phyloP scores from a whole-genome alignment of 2,888 invertebrate species.

The Molanna angustata region DNA sequence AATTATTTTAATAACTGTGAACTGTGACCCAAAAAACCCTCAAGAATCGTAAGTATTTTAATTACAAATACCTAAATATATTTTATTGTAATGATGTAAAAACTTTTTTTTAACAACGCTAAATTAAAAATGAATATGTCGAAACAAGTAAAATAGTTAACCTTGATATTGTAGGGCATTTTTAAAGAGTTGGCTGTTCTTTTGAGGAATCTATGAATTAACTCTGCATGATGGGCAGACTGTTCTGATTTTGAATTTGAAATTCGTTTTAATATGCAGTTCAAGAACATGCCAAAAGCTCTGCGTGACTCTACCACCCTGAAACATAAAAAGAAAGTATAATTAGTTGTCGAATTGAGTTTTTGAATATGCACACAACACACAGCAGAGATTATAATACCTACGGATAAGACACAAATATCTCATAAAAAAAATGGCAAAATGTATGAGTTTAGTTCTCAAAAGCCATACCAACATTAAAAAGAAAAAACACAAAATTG shows the following conservation, averaged over 20 bases:
- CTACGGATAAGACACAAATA: too few species aligned
- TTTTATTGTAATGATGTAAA: neutral
- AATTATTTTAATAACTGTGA: too few species aligned
- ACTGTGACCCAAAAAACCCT: too few species aligned
- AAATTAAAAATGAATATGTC: neutral
- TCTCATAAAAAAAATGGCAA: too few species aligned
- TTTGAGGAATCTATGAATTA: conserved; percentile 73
- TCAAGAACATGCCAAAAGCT: conserved; percentile 75
- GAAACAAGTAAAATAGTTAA: conserved; percentile 28
- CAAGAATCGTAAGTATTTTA: too few species aligned
- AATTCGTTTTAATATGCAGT: conserved; percentile 68
- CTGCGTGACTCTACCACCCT: conserved; percentile 70
- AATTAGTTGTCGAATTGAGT: neutral
- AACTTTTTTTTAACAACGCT: neutral
- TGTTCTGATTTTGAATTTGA: conserved; percentile 53
- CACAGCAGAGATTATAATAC: too few species aligned
- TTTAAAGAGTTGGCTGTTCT: conserved; percentile 69
- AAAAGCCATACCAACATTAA: too few species aligned
- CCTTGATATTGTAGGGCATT: conserved; percentile 60
- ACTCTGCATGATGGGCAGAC: conserved; percentile 57
- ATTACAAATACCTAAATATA: too few species aligned
- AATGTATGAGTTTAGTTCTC: too few species aligned
- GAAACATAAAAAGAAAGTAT: conserved; percentile 34
- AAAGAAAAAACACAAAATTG: too few species aligned
- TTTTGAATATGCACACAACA: neutral